Evolutionary conservation across 2,888 invertebrate genomes (phyloP).

Genomic region (Sympetrum striolatum): DNA sequence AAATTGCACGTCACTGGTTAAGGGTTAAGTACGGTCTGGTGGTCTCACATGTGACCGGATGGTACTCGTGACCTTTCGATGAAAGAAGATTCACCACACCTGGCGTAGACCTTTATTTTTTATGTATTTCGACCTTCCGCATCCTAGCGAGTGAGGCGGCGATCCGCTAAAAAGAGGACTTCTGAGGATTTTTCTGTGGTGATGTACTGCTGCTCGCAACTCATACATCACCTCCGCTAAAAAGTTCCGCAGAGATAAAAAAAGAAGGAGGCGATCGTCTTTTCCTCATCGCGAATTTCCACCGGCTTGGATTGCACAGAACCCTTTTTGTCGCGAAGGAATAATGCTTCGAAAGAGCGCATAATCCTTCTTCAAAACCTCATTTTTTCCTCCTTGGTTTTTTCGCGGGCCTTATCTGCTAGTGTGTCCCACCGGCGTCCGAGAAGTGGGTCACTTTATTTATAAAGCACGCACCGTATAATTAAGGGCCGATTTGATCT

Average conservation of each 20-base stretch:
- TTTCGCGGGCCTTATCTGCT: neutral
- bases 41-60: too few relatives aligned
- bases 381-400: neutral
- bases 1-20: too few relatives aligned
- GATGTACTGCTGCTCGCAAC: neutral
- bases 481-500: neutral
- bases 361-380: neutral
- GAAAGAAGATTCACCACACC: too few relatives aligned
- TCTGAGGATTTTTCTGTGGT: neutral
- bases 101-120: neutral
- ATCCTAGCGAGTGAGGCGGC: neutral
- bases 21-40: too few relatives aligned
- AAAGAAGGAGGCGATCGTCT: neutral
- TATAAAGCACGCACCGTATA: slow-evolving; percentile 26
- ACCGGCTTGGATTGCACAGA: neutral
- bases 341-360: neutral
- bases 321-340: neutral
- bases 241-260: neutral
- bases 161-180: neutral
- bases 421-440: neutral
- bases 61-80: too few relatives aligned
- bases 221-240: neutral
- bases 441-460: slow-evolving; percentile 31
- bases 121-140: neutral
- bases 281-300: neutral